Evolutionary conservation across 53 echinoderm and acorn worm species (phyloP).

Genomic region (Antedon mediterranea): DNA sequence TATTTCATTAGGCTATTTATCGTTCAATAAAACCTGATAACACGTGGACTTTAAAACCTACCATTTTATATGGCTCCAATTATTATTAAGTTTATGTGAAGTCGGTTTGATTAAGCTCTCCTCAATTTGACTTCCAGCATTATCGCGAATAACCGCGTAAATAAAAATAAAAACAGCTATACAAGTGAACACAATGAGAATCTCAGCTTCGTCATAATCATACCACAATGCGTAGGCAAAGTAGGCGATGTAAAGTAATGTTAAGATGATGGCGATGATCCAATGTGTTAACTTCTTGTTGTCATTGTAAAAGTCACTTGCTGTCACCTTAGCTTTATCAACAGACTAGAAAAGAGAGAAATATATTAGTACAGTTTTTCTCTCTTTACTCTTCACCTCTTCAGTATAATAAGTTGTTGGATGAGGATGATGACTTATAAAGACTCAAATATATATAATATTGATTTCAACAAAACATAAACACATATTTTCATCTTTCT

Average conservation of each 20-base stretch:
- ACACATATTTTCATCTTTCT: no score
- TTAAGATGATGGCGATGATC: not conserved
- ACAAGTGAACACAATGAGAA: slow-evolving; percentile 46
- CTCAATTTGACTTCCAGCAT: slow-evolving; percentile 35
- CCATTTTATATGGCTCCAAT: slow-evolving; percentile 55
- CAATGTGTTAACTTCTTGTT: slow-evolving; percentile 11
- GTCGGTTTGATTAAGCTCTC: slow-evolving; percentile 15
- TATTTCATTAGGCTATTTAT: no score
- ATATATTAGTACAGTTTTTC: slow-evolving; percentile 11
- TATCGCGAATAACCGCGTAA: slow-evolving; percentile 42
- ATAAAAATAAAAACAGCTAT: slow-evolving; percentile 24
- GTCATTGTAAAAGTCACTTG: slow-evolving; percentile 17
- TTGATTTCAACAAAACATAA: no score
- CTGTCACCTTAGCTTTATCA: slow-evolving; percentile 3
- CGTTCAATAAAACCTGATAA: no score
- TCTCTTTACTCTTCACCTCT: no score
- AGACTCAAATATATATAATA: no score
- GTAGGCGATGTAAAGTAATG: slow-evolving; percentile 35
- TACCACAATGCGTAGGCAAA: slow-evolving; percentile 62
- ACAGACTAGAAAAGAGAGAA: slow-evolving; percentile 13
- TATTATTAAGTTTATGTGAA: slow-evolving; percentile 4
- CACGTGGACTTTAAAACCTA: slow-evolving; percentile 11
- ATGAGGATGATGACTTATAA: no score
- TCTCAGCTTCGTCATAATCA: slow-evolving; percentile 47
- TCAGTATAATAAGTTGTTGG: no score